Evolutionary conservation across 2,113 vertebrate genomes (phyloP).

Genomic region (Gallinago undulata): DNA sequence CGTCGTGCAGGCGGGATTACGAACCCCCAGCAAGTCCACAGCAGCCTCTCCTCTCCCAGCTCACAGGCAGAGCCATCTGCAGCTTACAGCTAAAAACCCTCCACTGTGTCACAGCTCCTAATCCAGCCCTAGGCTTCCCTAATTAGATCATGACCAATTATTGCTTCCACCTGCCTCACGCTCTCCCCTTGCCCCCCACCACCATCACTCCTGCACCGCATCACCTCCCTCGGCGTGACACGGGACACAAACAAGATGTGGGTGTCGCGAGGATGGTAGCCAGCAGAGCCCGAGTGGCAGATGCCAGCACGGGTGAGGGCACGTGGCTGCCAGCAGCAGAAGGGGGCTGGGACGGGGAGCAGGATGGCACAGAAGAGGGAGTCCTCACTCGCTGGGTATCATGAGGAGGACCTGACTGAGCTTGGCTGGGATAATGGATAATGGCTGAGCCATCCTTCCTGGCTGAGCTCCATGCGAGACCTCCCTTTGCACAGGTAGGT

Average conservation of each 20-base stretch:
- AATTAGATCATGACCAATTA: constrained; percentile 62
- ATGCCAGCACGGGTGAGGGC: background rate
- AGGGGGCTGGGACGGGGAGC: background rate
- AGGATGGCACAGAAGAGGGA: accelerated
- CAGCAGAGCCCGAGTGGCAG: background rate
- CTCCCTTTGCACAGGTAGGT: background rate
- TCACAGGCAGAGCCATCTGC: constrained; percentile 3
- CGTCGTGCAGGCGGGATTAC: background rate
- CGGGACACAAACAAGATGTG: background rate
- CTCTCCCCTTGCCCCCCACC: background rate
- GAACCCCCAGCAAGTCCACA: background rate
- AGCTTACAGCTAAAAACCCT: background rate
- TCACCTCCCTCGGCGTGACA: background rate
- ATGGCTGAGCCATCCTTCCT: background rate
- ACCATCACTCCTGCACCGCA: background rate
- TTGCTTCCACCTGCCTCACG: constrained; percentile 45
- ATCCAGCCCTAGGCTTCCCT: constrained; percentile 17
- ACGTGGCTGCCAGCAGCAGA: background rate
- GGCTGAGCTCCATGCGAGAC: background rate
- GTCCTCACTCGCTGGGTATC: background rate
- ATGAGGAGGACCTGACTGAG: background rate
- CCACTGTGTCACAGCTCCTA: background rate
- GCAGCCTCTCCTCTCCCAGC: background rate
- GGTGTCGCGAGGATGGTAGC: background rate
- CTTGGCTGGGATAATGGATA: background rate